Evolutionary conservation across 2,888 invertebrate species (phyloP), one percentile per base, ranked within the genome.

Genomic region (Perizoma affinitatum): DNA sequence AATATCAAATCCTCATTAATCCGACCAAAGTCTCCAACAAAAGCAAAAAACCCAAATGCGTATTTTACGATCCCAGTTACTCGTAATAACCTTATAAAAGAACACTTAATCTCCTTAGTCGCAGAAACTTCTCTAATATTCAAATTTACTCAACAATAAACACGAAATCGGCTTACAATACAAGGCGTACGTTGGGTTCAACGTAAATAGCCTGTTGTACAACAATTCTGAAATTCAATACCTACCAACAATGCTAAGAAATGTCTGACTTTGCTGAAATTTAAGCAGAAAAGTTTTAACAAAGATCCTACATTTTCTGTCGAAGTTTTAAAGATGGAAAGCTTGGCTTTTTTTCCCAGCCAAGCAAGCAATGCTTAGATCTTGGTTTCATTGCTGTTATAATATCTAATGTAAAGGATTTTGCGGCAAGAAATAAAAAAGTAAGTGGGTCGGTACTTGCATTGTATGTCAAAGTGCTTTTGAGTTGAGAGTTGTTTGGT

Each of bases 181-280:
- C 46, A 55, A 48, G 22, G 52, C 45, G 35, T 59, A 48, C 54
- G 41, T 58, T 58, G 49, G 46, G 10, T 63, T 61, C 51, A 22
- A 22, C 22, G 22, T 22, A 22, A 22, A 69, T 58, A 53, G 59
- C 63, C 48, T 62, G 53, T 54, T 69, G 47, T 61, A 61, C 58
- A 61, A 61, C 60, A 43, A 65, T 64, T 62, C 47, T 57, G 42
- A 64, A 63, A 61, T 58, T 57, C 57, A 48, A 62, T 54, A 58
- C 43, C 50, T 34, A 52, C 51, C 54, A 57, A 58, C 52, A 59
- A 47, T 54, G 48, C 44, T 44, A 41, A 58, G 47, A 43, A 58
- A 48, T 51, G 10, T 22, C 34, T 41, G 53, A 57, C 35, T 61
- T 54, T 53, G 43, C 54, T 33, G 36, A 35, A 58, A 54, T 61